These are phyloP conservation scores for Hirtodrosophila duncani DNA, from an alignment of 2,888 invertebrate genomes.

Conservation along the genomic window DNA sequence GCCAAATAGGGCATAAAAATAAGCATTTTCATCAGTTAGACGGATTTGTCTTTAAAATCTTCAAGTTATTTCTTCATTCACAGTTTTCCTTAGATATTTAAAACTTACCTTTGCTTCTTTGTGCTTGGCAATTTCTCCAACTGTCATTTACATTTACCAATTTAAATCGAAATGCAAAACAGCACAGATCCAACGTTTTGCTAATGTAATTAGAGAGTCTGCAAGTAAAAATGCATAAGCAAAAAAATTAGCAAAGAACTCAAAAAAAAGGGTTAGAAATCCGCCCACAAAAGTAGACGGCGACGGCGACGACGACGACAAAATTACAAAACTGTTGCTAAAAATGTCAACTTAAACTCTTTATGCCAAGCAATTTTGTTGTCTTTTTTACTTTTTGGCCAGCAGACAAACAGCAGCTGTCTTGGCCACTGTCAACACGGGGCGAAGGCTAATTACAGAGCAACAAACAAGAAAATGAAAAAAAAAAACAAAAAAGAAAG, in stretches of 20 bases:
- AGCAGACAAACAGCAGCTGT: constrained; percentile 51
- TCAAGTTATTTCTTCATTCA: no score
- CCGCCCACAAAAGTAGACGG: no score
- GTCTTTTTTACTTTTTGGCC: no score
- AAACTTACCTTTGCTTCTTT: constrained; percentile 16
- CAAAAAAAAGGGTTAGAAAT: constrained; percentile 27
- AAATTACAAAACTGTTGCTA: constrained; percentile 71
- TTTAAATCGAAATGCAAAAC: constrained; percentile 52
- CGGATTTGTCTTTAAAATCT: no score
- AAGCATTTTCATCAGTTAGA: no score
- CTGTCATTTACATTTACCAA: constrained; percentile 24
- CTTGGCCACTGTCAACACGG: constrained; percentile 31
- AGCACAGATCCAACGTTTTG: constrained; percentile 32
- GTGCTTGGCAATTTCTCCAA: constrained; percentile 12
- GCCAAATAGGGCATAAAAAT: no score
- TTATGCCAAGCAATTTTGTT: constrained; percentile 56
- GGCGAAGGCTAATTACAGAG: constrained; percentile 60
- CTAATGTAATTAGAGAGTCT: constrained; percentile 66
- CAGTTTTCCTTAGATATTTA: no score
- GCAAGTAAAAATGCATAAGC: constrained; percentile 45
- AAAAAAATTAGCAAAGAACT: constrained; percentile 46
- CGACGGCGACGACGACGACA: constrained; percentile 10
- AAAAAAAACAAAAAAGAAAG: constrained; percentile 30
- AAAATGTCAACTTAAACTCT: constrained; percentile 68
- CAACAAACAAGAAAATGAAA: constrained; percentile 44